Percentiles rank a stretch among this genome's conserved stretches.
phyloP scores from a whole-genome alignment of 2,113 vertebrate genomes.

The Syngnathus typhle region DNA sequence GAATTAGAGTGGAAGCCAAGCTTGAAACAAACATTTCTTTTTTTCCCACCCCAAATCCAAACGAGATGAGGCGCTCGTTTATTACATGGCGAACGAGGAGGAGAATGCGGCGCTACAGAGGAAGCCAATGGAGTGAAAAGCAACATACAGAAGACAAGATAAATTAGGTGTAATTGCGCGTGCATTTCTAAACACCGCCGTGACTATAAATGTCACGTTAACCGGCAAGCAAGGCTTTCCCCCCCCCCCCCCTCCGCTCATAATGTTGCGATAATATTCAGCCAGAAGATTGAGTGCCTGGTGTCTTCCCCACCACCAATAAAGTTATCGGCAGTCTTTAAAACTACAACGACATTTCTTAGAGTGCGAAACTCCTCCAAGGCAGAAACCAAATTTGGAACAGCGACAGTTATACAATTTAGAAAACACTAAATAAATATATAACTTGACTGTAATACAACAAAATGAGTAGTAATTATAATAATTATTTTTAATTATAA shows the following conservation, averaged over 20 bases:
- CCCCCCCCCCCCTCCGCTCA: too few relatives aligned
- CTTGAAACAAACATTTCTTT: background rate
- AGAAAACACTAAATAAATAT: too few relatives aligned
- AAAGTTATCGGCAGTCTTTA: too few relatives aligned
- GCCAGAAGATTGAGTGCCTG: background rate
- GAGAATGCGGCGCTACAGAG: constrained; percentile 30
- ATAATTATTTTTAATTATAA: too few relatives aligned
- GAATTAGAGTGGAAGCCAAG: background rate
- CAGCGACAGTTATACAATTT: too few relatives aligned
- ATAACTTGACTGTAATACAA: background rate
- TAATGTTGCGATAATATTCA: background rate
- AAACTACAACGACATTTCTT: background rate
- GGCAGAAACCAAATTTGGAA: background rate
- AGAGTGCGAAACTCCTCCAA: background rate
- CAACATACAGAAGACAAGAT: background rate
- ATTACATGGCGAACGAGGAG: constrained; percentile 14
- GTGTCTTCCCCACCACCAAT: too few relatives aligned
- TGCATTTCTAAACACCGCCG: background rate
- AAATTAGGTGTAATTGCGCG: background rate
- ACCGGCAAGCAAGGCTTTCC: background rate
- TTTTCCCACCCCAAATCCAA: background rate
- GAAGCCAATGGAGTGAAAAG: constrained; percentile 12
- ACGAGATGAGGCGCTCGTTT: background rate
- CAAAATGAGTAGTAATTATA: background rate
- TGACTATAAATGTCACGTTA: background rate